Conservation (phyloP, 2,888 invertebrate genomes). For the Caenorhabditis drosophilae region DNA sequence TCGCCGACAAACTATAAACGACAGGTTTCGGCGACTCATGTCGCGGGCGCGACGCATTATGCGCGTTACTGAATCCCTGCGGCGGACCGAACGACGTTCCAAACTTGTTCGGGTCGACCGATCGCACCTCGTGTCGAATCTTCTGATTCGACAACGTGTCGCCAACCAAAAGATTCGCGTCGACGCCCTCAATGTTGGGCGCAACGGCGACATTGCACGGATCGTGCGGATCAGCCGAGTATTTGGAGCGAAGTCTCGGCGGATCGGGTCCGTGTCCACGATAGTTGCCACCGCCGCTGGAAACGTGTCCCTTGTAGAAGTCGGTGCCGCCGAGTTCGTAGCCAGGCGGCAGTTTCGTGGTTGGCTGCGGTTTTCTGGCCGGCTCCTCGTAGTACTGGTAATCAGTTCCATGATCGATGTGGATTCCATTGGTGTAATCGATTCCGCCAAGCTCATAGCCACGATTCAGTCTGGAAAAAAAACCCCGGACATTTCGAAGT, state of each 20-base stretch:
- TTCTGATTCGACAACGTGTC: conserved; percentile 66
- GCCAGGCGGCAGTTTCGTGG: conserved; percentile 33
- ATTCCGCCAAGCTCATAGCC: conserved; percentile 53
- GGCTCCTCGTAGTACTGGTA: conserved; percentile 40
- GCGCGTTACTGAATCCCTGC: conserved; percentile 59
- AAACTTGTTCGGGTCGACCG: conserved; percentile 52
- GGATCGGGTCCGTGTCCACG: conserved; percentile 64
- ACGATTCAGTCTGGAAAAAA: conserved; percentile 21
- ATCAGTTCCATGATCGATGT: conserved; percentile 43
- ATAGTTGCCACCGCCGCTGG: conserved; percentile 48
- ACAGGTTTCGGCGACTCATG: conserved; percentile 40
- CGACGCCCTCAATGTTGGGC: conserved; percentile 53
- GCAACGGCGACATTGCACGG: conserved; percentile 59
- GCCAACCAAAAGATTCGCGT: conserved; percentile 52
- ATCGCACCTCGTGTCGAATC: conserved; percentile 45
- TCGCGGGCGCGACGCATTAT: conserved; percentile 35
- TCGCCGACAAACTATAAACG: conserved; percentile 41
- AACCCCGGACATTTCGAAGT: neutral
- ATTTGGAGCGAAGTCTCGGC: conserved; percentile 59
- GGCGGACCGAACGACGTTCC: conserved; percentile 60
- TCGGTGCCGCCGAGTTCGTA: conserved; percentile 50
- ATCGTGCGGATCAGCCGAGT: conserved; percentile 59
- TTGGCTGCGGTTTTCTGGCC: conserved; percentile 30
- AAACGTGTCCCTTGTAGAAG: conserved; percentile 47
- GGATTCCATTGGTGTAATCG: conserved; percentile 47